Evolutionary conservation across 2,888 invertebrate genomes (phyloP).

Genomic region (Netelia inedita): DNA sequence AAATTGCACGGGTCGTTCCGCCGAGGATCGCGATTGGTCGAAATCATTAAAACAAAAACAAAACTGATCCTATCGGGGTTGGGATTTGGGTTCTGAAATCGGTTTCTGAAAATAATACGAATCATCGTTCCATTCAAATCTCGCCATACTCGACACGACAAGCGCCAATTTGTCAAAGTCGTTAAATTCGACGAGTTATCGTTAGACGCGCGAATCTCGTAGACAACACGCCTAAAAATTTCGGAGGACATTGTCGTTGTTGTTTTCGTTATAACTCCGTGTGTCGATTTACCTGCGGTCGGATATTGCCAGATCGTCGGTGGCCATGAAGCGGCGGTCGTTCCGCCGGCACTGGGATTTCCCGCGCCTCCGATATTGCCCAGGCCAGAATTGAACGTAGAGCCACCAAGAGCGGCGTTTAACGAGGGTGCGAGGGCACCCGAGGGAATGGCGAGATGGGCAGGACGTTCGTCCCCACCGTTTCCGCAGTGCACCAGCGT

Average conservation of each 20-base stretch:
- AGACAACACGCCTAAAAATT: no score
- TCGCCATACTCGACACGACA: no score
- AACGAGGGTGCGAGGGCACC: conserved; percentile 83
- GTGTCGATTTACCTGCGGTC: conserved; percentile 75
- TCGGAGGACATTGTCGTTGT: not conserved
- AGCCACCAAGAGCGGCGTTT: conserved; percentile 85
- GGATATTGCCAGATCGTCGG: conserved; percentile 94
- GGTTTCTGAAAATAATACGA: no score
- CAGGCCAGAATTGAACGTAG: conserved; percentile 79
- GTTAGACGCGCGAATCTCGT: no score
- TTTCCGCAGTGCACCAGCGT: conserved; percentile 89
- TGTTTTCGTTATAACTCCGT: conserved; percentile 2
- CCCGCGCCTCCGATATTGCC: conserved; percentile 80
- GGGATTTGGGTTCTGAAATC: no score
- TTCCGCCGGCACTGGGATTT: conserved; percentile 58
- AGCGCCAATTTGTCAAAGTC: no score
- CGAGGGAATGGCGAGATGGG: conserved; percentile 86
- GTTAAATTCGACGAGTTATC: no score
- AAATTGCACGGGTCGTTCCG: not conserved
- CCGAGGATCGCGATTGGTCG: no score
- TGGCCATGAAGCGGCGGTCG: conserved; percentile 87
- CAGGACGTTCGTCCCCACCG: conserved; percentile 87
- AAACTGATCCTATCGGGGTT: no score
- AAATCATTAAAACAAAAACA: no score
- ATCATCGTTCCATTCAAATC: no score